Conservation (phyloP, 2,888 invertebrate species). For the Listrodromus nycthemerus region DNA sequence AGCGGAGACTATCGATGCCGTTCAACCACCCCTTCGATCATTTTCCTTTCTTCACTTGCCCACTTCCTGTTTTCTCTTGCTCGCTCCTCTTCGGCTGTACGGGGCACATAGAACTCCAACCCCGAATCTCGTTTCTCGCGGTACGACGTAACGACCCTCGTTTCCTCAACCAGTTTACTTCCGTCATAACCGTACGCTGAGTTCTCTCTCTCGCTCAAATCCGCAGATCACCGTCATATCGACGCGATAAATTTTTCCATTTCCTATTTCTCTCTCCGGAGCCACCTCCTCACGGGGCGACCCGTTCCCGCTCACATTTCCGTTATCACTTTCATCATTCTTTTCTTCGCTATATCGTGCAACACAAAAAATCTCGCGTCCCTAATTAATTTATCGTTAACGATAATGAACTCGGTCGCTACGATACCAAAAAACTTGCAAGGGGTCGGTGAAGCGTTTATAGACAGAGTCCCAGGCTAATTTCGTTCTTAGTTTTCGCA, state of each 20-base stretch:
- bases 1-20: constrained; percentile 57
- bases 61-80: constrained; percentile 54
- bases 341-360: constrained; percentile 27
- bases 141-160: constrained; percentile 61
- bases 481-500: neutral
- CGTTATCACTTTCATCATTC: constrained; percentile 26
- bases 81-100: constrained; percentile 54
- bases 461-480: constrained; percentile 21
- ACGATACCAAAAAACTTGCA: constrained; percentile 18
- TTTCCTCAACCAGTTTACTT: constrained; percentile 61
- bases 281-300: neutral
- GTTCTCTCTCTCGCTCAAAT: constrained; percentile 54
- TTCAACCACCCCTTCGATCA: constrained; percentile 62
- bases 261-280: constrained; percentile 14
- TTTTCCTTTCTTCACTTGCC: constrained; percentile 50
- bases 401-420: constrained; percentile 20
- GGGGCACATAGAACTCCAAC: constrained; percentile 33
- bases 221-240: constrained; percentile 55
- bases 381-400: constrained; percentile 37
- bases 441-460: constrained; percentile 9
- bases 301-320: constrained; percentile 12
- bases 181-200: constrained; percentile 64
- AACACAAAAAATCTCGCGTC: constrained; percentile 8
- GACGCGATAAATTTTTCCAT: constrained; percentile 46
- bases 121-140: constrained; percentile 30